Conservation (phyloP, 2,113 vertebrate genomes). For the Numida meleagris region DNA sequence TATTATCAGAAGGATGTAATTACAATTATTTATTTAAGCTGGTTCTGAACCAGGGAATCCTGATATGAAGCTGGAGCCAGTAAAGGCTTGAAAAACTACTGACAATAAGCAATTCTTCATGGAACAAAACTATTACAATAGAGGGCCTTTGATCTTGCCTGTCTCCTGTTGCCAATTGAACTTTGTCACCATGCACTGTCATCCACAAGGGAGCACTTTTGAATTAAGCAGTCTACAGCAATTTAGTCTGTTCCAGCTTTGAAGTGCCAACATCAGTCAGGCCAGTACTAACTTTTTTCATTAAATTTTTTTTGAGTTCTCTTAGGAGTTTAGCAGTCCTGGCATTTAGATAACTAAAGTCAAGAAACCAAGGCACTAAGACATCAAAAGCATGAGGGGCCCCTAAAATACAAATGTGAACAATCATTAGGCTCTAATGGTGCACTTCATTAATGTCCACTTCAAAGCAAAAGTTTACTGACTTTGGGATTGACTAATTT, state of each 20-base stretch:
- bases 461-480: slow-evolving; percentile 93
- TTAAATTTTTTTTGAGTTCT: slow-evolving; percentile 83
- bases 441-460: slow-evolving; percentile 93
- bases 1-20: slow-evolving; percentile 55
- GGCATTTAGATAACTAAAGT: slow-evolving; percentile 90
- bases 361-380: slow-evolving; percentile 77
- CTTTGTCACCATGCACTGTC: slow-evolving; percentile 97
- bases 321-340: slow-evolving; percentile 85
- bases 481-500: slow-evolving; percentile 97
- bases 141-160: slow-evolving; percentile 90
- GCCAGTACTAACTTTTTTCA: slow-evolving; percentile 81
- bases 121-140: slow-evolving; percentile 97
- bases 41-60: slow-evolving; percentile 75
- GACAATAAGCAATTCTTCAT: slow-evolving; percentile 98
- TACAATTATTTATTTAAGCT: slow-evolving; percentile 71
- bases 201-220: slow-evolving; percentile 90
- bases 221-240: slow-evolving; percentile 96
- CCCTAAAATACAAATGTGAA: slow-evolving; percentile 85
- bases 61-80: slow-evolving; percentile 88
- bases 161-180: slow-evolving; percentile 94
- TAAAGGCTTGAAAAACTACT: slow-evolving; percentile 86
- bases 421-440: slow-evolving; percentile 87
- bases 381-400: slow-evolving; percentile 90
- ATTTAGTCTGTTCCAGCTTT: slow-evolving; percentile 92
- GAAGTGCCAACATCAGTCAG: slow-evolving; percentile 92